phyloP scores from a whole-genome alignment of 2,888 invertebrate genomes.

The Thecocarcelia acutangulata region DNA sequence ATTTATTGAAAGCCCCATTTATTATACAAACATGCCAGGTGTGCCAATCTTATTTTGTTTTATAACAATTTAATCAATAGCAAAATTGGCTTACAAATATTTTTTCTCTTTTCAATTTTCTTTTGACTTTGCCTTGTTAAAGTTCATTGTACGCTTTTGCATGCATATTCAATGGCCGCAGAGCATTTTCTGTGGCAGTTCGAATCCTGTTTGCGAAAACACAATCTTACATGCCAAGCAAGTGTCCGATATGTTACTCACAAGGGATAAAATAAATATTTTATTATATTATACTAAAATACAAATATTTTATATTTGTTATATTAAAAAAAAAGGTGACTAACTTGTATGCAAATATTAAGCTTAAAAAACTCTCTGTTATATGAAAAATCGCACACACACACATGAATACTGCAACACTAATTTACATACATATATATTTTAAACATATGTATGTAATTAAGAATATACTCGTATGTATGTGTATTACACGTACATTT shows the following conservation, averaged over 20 bases:
- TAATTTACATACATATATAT: not conserved
- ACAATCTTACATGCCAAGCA: not conserved
- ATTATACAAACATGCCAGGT: too few species aligned
- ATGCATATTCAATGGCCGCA: not conserved
- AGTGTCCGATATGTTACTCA: not conserved
- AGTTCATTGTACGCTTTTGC: too few species aligned
- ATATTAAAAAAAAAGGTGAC: constrained; percentile 49
- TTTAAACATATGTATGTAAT: too few species aligned
- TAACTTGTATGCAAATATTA: constrained; percentile 61
- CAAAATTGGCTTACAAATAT: too few species aligned
- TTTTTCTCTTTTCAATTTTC: too few species aligned
- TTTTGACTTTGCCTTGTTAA: too few species aligned
- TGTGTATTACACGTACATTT: not conserved
- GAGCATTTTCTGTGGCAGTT: constrained; percentile 41
- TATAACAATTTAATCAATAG: too few species aligned
- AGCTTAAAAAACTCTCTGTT: constrained; percentile 14
- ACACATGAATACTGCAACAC: not conserved
- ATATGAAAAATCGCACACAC: not conserved
- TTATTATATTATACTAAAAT: constrained; percentile 41
- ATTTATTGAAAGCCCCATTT: too few species aligned
- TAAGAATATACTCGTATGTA: not conserved
- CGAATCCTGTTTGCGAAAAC: constrained; percentile 5
- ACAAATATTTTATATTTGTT: constrained; percentile 60
- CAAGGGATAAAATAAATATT: constrained; percentile 27
- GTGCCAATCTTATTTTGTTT: too few species aligned